These are phyloP conservation scores for Slavum lentiscoides DNA, from an alignment of 2,888 invertebrate genomes.

Conservation along the genomic window DNA sequence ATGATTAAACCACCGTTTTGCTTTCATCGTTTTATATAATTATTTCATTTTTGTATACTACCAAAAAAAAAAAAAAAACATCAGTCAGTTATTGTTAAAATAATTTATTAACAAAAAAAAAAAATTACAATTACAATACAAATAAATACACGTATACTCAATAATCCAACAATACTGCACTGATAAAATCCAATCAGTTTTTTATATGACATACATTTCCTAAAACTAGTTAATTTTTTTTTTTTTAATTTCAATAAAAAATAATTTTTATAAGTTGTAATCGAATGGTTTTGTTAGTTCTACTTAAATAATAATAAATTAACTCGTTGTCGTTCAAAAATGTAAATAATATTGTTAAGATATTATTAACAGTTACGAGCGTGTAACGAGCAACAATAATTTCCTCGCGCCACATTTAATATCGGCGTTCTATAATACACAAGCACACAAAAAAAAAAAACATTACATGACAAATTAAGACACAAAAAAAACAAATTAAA, in stretches of 20 bases:
- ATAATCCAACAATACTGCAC: constrained; percentile 36
- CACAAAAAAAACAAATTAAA: background rate
- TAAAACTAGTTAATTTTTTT: constrained; percentile 22
- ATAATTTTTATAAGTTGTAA: constrained; percentile 1
- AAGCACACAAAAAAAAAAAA: background rate
- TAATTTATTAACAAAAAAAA: constrained; percentile 42
- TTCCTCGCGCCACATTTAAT: no score
- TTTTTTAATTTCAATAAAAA: background rate
- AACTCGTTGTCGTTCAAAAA: constrained; percentile 6
- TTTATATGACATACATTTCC: constrained; percentile 4
- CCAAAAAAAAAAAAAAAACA: background rate
- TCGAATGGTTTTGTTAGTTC: constrained; percentile 3
- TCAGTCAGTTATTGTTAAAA: background rate
- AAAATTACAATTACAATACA: constrained; percentile 28
- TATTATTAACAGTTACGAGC: background rate
- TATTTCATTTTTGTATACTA: background rate
- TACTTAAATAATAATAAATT: background rate
- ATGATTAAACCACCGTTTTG: no score
- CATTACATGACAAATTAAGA: background rate
- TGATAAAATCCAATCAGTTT: constrained; percentile 19
- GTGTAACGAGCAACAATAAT: no score
- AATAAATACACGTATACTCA: constrained; percentile 27
- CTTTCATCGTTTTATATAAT: background rate
- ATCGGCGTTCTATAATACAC: background rate
- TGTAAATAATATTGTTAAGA: constrained; percentile 4